Evolutionary conservation across 2,797 vertebrate genomes (phyloP).

Genomic region (Tragelaphus oryx): DNA sequence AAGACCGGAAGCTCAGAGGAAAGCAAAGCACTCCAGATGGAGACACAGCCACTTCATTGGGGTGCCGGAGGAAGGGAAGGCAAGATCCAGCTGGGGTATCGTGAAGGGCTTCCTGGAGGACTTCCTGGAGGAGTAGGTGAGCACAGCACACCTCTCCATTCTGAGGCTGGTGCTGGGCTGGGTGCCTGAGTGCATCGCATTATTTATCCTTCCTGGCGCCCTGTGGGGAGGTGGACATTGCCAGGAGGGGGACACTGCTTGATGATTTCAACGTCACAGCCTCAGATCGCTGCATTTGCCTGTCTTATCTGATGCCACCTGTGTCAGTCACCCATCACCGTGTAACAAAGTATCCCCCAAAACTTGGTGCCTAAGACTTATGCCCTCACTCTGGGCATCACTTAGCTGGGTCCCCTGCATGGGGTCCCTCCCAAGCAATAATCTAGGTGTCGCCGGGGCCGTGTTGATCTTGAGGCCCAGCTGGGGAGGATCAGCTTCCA

Average conservation of each 20-base stretch:
- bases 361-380: background rate
- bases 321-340: accelerated
- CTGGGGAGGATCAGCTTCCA: background rate
- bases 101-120: background rate
- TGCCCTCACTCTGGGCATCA: background rate
- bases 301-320: accelerated
- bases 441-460: accelerated
- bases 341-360: background rate
- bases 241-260: background rate
- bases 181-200: background rate
- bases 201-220: accelerated
- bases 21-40: background rate
- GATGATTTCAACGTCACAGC: background rate
- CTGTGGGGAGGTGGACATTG: background rate
- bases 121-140: background rate
- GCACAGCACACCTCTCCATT: accelerated
- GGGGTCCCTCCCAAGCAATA: background rate
- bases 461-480: accelerated
- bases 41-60: background rate
- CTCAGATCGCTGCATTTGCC: accelerated
- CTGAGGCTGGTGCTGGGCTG: background rate
- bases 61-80: background rate
- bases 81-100: background rate
- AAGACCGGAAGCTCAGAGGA: background rate
- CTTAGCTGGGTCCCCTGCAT: background rate